Evolutionary conservation across 1,140 invertebrate genomes (phyloP), one percentile per base, ranked within the genome.

Genomic region (Mycetomoellerius zeteki): DNA sequence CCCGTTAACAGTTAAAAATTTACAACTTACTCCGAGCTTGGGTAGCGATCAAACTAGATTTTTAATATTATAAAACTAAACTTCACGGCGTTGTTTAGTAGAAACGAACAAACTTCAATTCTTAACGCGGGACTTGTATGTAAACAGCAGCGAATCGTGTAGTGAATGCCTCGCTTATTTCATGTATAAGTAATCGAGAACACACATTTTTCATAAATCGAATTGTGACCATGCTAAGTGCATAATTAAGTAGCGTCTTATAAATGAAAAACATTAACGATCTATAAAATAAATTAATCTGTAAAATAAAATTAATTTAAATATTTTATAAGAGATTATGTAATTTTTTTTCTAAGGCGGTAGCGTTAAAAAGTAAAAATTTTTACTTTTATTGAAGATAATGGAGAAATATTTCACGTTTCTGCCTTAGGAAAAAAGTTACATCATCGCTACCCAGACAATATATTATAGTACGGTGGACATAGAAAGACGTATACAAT

Each of bases 1-100:
- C 21, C 37, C 21, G 27, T 71, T 73, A 84, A 60, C 27, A 21
- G 19, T 73, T 58, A 64, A 56, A 82, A 60, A 82, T 82, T 82
- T 60, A 71, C 52, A 21, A 37, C 30, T 43, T 37, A 3, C 24
- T 56, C 58, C 54, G 19, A 65, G 19, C 69, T 24, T 19, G 16
- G 24, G n/a, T 19, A 33, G 33, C n/a, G 37, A 52, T 64, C 43
- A 33, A 65, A 19, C n/a, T 52, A 37, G 43, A 52, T 64, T 78
- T 78, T 27, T 6, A 50, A 50, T 21, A 69, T 69, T 69, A 69
- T 69, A 50, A 69, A 65, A 21, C 21, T 78, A 50, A 64, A 78
- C 37, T 62, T 21, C n/a, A 16, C 14, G 21, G 21, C 21, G 43
- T 50, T 33, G n/a, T 33, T 75, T 58, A 33, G 19, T 33, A 8